These are phyloP conservation scores for Pantala flavescens DNA, from an alignment of 1,140 invertebrate genomes.

Conservation along the genomic window DNA sequence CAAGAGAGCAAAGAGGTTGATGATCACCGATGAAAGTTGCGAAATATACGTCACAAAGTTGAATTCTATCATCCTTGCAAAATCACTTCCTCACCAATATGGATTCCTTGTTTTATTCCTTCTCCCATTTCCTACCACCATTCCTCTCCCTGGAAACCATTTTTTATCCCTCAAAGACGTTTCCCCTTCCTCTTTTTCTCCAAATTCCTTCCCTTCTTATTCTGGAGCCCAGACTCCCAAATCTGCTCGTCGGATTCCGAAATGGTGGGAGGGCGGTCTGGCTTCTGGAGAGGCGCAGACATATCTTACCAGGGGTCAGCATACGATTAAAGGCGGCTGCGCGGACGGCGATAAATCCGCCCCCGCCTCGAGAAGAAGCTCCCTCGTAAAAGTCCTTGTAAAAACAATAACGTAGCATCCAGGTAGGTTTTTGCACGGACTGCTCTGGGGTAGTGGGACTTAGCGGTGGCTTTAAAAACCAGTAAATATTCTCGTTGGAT, in stretches of 20 bases:
- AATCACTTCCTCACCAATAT: not conserved
- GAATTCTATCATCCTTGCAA: not conserved
- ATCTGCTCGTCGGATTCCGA: not conserved
- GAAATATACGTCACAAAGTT: no score
- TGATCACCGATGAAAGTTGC: no score
- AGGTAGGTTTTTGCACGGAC: not conserved
- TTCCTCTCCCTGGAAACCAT: not conserved
- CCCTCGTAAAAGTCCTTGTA: constrained; percentile 4
- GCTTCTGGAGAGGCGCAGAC: not conserved
- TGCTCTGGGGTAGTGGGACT: not conserved
- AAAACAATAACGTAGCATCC: not conserved
- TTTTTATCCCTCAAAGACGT: not conserved
- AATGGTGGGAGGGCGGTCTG: not conserved
- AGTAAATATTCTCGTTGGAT: constrained; percentile 6
- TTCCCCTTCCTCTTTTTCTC: not conserved
- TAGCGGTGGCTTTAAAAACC: not conserved
- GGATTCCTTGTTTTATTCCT: not conserved
- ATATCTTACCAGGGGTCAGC: constrained; percentile 3
- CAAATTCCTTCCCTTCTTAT: not conserved
- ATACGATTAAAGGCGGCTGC: constrained; percentile 4
- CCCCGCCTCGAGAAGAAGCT: not conserved
- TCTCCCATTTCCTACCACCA: not conserved
- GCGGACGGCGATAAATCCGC: not conserved
- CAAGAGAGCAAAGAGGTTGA: no score
- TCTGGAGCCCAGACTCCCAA: not conserved